Evolutionary conservation across 30 jellyfish, hydroid and myxozoan genomes (phyloP).

Genomic region (Turritopsis dohrnii): DNA sequence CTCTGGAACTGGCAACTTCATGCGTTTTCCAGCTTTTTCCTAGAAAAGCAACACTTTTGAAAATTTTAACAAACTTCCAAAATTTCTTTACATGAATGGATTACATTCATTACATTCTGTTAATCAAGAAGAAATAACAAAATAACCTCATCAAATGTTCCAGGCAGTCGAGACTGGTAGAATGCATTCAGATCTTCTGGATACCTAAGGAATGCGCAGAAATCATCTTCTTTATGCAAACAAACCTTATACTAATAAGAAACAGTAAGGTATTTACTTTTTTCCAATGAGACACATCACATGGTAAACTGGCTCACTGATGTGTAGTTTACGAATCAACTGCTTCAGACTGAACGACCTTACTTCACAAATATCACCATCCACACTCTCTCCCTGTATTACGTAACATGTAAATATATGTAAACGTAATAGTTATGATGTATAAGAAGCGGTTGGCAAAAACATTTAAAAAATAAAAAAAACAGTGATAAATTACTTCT

Average conservation of each 20-base stretch:
- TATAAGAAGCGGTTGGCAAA: too few relatives aligned
- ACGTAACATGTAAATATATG: too few relatives aligned
- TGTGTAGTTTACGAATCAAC: constrained; percentile 77
- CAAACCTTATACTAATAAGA: too few relatives aligned
- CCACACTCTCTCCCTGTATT: background rate
- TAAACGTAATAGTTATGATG: too few relatives aligned
- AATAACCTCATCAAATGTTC: constrained; percentile 62
- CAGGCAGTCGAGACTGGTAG: constrained; percentile 51
- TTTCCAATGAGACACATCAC: constrained; percentile 85
- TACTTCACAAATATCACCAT: constrained; percentile 22
- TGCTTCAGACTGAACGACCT: constrained; percentile 67
- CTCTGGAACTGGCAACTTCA: constrained; percentile 89
- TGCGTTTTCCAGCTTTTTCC: constrained; percentile 88
- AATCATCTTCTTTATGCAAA: background rate
- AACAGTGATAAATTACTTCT: too few relatives aligned
- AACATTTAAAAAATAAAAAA: too few relatives aligned
- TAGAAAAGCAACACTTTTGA: constrained; percentile 8
- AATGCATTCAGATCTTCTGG: constrained; percentile 65
- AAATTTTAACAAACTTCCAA: too few relatives aligned
- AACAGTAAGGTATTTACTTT: constrained; percentile 44
- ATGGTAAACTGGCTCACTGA: constrained; percentile 63
- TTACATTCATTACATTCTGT: too few relatives aligned
- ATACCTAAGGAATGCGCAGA: constrained; percentile 32
- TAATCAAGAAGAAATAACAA: too few relatives aligned
- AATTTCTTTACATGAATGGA: too few relatives aligned